Percentiles rank a stretch among this genome's conserved stretches.
Conservation (phyloP, 1,140 invertebrate genomes). For the Ridgeia piscesae region DNA sequence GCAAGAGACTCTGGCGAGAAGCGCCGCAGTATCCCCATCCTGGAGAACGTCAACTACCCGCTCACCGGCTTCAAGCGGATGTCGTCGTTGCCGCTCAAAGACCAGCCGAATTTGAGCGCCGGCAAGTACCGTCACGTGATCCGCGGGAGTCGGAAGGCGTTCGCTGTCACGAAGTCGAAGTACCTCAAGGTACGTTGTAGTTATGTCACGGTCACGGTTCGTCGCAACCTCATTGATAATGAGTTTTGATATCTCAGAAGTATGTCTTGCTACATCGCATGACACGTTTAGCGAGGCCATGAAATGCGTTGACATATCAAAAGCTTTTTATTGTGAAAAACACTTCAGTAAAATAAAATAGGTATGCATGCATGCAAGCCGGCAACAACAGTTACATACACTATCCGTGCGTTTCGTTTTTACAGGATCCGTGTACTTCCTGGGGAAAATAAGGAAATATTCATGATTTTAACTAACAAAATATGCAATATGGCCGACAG, state of each 20-base stretch:
- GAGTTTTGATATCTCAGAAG: too few relatives aligned
- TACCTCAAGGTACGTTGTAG: background rate
- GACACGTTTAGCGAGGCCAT: background rate
- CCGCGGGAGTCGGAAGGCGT: background rate
- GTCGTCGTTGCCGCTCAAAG: background rate
- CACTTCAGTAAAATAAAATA: background rate
- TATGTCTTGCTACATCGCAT: too few relatives aligned
- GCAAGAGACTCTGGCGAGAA: background rate
- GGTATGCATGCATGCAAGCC: background rate
- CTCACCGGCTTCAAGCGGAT: constrained; percentile 1
- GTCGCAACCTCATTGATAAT: background rate
- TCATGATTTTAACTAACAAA: too few relatives aligned
- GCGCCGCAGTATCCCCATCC: background rate
- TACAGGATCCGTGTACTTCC: too few relatives aligned
- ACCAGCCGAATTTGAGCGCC: constrained; percentile 11
- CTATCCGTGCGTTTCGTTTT: too few relatives aligned
- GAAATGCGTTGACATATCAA: background rate
- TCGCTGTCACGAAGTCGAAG: background rate
- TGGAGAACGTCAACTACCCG: background rate
- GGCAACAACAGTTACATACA: too few relatives aligned
- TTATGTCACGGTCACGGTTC: background rate
- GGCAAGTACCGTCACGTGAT: background rate
- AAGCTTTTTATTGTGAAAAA: background rate
- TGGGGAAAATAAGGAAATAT: too few relatives aligned
- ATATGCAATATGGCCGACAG: too few relatives aligned